phyloP scores from a whole-genome alignment of 2,797 vertebrate genomes.

The Triplophysa yarkandensis region DNA sequence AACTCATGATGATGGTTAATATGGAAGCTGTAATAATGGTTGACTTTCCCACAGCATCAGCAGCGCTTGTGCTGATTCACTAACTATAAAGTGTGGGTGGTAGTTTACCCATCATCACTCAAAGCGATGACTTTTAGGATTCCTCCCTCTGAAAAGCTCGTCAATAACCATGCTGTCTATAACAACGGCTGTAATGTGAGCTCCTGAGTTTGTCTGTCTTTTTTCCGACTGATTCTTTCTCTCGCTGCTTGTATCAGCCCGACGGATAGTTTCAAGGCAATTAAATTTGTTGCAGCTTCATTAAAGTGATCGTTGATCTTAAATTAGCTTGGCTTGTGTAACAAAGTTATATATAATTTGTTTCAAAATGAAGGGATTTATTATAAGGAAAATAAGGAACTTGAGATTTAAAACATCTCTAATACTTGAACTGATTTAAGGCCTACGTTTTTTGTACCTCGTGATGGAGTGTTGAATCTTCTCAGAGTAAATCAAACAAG shows the following conservation, averaged over 20 bases:
- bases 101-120: constrained; percentile 38
- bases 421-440: constrained; percentile 42
- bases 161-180: constrained; percentile 37
- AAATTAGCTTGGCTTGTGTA: constrained; percentile 34
- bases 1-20: constrained; percentile 58
- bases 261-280: constrained; percentile 17
- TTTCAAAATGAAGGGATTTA: constrained; percentile 21
- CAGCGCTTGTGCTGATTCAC: constrained; percentile 46
- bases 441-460: constrained; percentile 2
- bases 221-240: neutral
- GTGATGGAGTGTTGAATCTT: constrained; percentile 56
- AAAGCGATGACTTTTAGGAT: constrained; percentile 24
- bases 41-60: constrained; percentile 37
- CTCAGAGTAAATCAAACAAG: constrained; percentile 62
- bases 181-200: constrained; percentile 43
- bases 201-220: neutral
- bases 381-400: too few relatives aligned
- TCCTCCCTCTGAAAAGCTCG: constrained; percentile 46
- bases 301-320: constrained; percentile 10
- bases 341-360: constrained; percentile 14
- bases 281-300: constrained; percentile 15
- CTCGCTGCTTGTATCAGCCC: neutral
- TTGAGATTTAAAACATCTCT: constrained; percentile 3
- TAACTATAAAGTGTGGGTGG: constrained; percentile 33
- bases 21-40: constrained; percentile 29